These are phyloP conservation scores for Papilio xuthus DNA, from an alignment of 1,140 invertebrate genomes.

Conservation along the genomic window DNA sequence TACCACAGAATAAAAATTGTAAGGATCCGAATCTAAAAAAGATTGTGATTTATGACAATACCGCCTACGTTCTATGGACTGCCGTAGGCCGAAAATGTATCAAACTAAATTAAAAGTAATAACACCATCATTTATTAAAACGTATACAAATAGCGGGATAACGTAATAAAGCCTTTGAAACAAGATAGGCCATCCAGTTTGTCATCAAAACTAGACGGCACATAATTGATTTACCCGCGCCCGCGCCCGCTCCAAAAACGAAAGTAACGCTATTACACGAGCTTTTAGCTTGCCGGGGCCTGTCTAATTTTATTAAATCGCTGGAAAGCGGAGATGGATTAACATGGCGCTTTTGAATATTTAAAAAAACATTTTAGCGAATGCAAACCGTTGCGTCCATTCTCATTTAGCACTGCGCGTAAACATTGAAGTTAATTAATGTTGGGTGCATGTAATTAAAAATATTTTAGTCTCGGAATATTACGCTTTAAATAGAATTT, in stretches of 20 bases:
- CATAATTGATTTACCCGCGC: conserved; percentile 38
- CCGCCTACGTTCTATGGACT: neutral
- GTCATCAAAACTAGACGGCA: conserved; percentile 39
- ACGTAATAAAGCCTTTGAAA: conserved; percentile 38
- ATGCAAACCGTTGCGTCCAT: conserved; percentile 34
- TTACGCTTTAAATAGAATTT: neutral
- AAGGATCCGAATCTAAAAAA: neutral
- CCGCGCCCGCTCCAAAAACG: conserved; percentile 38
- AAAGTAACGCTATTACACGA: conserved; percentile 39
- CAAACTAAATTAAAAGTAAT: neutral
- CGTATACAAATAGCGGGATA: conserved; percentile 33
- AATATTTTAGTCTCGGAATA: conserved; percentile 30
- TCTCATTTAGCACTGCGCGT: conserved; percentile 33
- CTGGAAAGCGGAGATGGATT: conserved; percentile 36
- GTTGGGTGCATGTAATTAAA: conserved; percentile 35
- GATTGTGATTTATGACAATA: neutral
- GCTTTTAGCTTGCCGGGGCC: conserved; percentile 37
- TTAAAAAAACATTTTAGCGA: conserved; percentile 39
- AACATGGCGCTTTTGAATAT: conserved; percentile 32
- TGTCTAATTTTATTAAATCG: conserved; percentile 39
- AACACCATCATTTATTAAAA: neutral
- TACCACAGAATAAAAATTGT: neutral
- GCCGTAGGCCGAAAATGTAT: neutral
- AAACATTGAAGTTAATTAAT: conserved; percentile 38
- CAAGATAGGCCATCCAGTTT: conserved; percentile 35